Base-by-base conservation (phyloP, 1,140 invertebrate genomes). In the Eufriesea mexicana region DNA sequence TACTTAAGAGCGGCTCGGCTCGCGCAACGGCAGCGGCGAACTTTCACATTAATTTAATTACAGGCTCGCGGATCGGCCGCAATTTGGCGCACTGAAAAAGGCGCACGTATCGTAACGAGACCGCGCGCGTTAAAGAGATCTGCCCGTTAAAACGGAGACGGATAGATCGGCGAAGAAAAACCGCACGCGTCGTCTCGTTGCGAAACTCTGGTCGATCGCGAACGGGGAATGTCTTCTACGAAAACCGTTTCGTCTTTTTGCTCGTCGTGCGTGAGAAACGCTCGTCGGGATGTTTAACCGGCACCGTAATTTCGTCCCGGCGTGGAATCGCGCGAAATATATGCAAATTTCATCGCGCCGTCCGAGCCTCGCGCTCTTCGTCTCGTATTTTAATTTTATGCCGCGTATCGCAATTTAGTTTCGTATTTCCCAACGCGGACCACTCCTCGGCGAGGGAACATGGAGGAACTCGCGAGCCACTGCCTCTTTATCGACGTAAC, bases 31-130 rank as follows among this genome's bases (percentile, higher is more conserved):
- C 51, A 35, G 16, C 49, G 49, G n/a, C 64, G 49, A 57, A 42
- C 64, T 70, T 45, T 75, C 57, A 45, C 42, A 42, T 75, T 75
- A 61, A 75, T 75, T 75, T 75, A 75, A 75, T 75, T 75, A 75
- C 45, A 16, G 73, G 20, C 57, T 35, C 20, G 5, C 25, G n/a
- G 45, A n/a, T 75, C n/a, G 57, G n/a, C 57, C 5, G 57, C 20
- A 75, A 62, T 75, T 75, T 61, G 57, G 25, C 18, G 18, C 14
- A 35, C 25, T 62, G 20, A 47, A 62, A 62, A 61, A 47, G 45
- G 57, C 35, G 35, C 49, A n/a, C 10, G 55, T 28, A 59, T 42
- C 72, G 16, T 28, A 61, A 59, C 72, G 72, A 74, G 72, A 23
- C 61, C 42, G 14, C 12, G 64, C 42, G n/a, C 18, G 8, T 35